Conservation (phyloP, 2,797 vertebrate species). For the Xiphophorus birchmanni region DNA sequence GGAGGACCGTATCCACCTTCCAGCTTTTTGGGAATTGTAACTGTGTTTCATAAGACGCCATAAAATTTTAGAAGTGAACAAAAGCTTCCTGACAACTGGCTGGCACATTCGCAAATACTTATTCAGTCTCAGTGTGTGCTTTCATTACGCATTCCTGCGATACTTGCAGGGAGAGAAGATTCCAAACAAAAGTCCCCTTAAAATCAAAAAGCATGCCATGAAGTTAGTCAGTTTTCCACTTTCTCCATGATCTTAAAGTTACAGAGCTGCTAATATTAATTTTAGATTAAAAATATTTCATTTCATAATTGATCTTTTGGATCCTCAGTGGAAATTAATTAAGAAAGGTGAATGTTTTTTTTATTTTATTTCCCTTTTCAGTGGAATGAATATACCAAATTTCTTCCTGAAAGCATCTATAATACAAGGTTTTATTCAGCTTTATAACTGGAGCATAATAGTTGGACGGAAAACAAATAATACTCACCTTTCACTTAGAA, state of each 20-base stretch:
- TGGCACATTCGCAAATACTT: slow-evolving; percentile 67
- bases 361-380: slow-evolving; percentile 12
- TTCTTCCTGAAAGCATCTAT: slow-evolving; percentile 11
- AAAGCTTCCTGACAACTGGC: slow-evolving; percentile 63
- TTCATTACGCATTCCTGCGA: slow-evolving; percentile 71
- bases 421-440: slow-evolving; percentile 15
- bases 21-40: slow-evolving; percentile 8
- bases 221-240: slow-evolving; percentile 40
- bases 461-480: slow-evolving; percentile 28
- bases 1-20: slow-evolving; percentile 12
- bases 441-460: slow-evolving; percentile 14
- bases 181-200: slow-evolving; percentile 68
- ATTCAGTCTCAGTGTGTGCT: slow-evolving; percentile 66
- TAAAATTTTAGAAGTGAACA: slow-evolving; percentile 55
- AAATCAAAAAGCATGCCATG: slow-evolving; percentile 52
- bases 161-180: slow-evolving; percentile 68
- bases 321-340: slow-evolving; percentile 15
- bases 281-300: slow-evolving; percentile 26
- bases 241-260: slow-evolving; percentile 29
- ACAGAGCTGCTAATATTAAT: slow-evolving; percentile 5
- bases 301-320: slow-evolving; percentile 23
- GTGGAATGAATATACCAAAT: slow-evolving; percentile 27
- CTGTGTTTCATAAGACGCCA: slow-evolving; percentile 41
- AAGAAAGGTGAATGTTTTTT: slow-evolving; percentile 8
- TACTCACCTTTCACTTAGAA: slow-evolving; percentile 9